Conservation (phyloP, 1,140 invertebrate species). For the Orius insidiosus region DNA sequence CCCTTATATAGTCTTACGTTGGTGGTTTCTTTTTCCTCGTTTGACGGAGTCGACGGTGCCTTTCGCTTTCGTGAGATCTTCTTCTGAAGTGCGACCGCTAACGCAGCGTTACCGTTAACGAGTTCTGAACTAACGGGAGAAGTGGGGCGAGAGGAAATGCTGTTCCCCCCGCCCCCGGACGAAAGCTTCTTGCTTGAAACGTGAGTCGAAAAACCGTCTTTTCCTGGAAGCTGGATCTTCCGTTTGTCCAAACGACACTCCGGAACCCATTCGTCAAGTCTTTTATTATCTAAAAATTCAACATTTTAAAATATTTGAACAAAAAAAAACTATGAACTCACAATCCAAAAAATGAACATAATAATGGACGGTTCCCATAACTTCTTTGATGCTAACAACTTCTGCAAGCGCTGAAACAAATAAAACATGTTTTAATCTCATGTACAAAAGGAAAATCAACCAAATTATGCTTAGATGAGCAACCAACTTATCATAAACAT, state of each 20-base stretch:
- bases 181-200: slow-evolving; percentile 11
- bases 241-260: slow-evolving; percentile 80
- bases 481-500: too few species aligned
- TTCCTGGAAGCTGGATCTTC: slow-evolving; percentile 76
- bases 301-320: slow-evolving; percentile 8
- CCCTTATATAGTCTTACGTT: not conserved
- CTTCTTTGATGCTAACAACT: slow-evolving; percentile 83
- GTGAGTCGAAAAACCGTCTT: slow-evolving; percentile 37
- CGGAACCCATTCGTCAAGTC: slow-evolving; percentile 92
- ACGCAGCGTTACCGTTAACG: slow-evolving; percentile 57
- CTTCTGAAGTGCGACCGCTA: slow-evolving; percentile 62
- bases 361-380: slow-evolving; percentile 53
- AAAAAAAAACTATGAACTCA: slow-evolving; percentile 39
- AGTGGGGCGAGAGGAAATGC: slow-evolving; percentile 35
- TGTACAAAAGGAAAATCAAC: too few species aligned
- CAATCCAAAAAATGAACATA: slow-evolving; percentile 97
- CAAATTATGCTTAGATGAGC: too few species aligned
- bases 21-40: not conserved
- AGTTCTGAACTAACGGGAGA: slow-evolving; percentile 41
- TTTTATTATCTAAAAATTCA: slow-evolving; percentile 69
- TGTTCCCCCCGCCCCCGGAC: slow-evolving; percentile 4
- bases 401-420: slow-evolving; percentile 69
- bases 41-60: slow-evolving; percentile 34
- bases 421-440: slow-evolving; percentile 15
- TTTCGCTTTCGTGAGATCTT: slow-evolving; percentile 53